Percentiles rank a stretch among this genome's conserved stretches.
Conservation (phyloP, 1,140 invertebrate genomes). For the Hormaphis cornu region DNA sequence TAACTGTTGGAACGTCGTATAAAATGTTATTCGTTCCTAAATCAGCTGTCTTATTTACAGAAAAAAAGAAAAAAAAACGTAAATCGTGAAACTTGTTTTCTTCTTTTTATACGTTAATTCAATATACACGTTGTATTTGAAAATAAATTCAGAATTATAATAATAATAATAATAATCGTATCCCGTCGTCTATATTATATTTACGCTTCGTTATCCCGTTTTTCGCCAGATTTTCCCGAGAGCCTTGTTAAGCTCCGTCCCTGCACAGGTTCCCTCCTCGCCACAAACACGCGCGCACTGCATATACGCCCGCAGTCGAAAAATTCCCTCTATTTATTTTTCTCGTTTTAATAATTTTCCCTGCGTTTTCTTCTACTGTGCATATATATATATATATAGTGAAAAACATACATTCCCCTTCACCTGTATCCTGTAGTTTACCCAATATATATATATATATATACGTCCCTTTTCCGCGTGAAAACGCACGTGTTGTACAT, state of each 20-base stretch:
- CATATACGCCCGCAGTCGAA: not conserved
- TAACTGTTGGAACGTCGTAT: too few relatives aligned
- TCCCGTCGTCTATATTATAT: conserved; percentile 22
- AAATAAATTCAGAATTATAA: conserved; percentile 26
- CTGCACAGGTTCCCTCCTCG: not conserved
- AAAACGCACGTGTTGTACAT: too few relatives aligned
- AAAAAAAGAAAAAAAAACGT: too few relatives aligned
- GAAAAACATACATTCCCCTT: not conserved
- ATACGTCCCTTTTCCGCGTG: too few relatives aligned
- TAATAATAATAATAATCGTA: conserved; percentile 27
- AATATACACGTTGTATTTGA: too few relatives aligned
- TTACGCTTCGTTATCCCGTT: conserved; percentile 30
- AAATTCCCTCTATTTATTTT: conserved; percentile 28
- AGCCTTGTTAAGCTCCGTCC: conserved; percentile 27
- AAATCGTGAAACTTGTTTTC: too few relatives aligned
- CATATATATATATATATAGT: too few relatives aligned
- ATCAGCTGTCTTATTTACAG: too few relatives aligned
- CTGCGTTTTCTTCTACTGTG: not conserved
- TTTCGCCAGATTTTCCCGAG: conserved; percentile 22
- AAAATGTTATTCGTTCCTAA: too few relatives aligned
- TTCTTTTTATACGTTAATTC: too few relatives aligned
- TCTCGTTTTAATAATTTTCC: conserved; percentile 25
- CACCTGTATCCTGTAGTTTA: not conserved
- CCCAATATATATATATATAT: too few relatives aligned
- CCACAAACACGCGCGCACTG: too few relatives aligned